phyloP scores from a whole-genome alignment of 2,113 vertebrate species.

The Catagonus wagneri region DNA sequence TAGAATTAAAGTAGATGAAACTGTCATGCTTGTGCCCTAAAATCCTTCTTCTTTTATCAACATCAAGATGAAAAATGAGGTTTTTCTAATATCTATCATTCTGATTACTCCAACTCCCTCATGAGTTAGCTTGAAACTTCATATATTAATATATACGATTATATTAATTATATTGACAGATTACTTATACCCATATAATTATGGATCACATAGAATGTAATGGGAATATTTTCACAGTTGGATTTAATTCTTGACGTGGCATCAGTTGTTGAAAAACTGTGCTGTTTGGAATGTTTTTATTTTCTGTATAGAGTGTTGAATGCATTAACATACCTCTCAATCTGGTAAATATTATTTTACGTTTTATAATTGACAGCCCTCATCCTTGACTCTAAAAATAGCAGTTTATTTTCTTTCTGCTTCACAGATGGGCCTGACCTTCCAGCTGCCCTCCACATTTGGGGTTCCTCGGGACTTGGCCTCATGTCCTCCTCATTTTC shows the following conservation, averaged over 20 bases:
- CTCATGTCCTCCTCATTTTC: not conserved
- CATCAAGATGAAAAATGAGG: constrained; percentile 37
- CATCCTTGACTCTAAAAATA: not conserved
- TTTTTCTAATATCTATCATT: constrained; percentile 26
- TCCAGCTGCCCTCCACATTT: not conserved
- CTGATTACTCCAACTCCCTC: not conserved
- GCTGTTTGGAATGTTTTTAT: not conserved
- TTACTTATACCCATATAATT: not conserved
- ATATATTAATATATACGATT: not conserved
- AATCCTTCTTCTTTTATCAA: constrained; percentile 23
- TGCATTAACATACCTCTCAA: not conserved
- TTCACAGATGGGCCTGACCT: not conserved
- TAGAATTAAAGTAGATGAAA: not conserved
- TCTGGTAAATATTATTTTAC: not conserved
- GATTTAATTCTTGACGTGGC: not conserved
- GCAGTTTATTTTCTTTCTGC: not conserved
- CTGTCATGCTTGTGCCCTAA: not conserved
- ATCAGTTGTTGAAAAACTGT: not conserved
- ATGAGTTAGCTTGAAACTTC: not conserved
- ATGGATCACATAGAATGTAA: not conserved
- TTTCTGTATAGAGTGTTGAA: not conserved
- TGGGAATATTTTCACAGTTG: not conserved
- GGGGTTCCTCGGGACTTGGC: not conserved
- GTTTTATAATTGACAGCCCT: not conserved
- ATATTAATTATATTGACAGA: no score